A percentile compares a stretch with the other conserved stretches of the same genome.
These are phyloP conservation scores for Rhadina sibilatrix DNA, from an alignment of 2,113 vertebrate genomes.

Conservation along the genomic window DNA sequence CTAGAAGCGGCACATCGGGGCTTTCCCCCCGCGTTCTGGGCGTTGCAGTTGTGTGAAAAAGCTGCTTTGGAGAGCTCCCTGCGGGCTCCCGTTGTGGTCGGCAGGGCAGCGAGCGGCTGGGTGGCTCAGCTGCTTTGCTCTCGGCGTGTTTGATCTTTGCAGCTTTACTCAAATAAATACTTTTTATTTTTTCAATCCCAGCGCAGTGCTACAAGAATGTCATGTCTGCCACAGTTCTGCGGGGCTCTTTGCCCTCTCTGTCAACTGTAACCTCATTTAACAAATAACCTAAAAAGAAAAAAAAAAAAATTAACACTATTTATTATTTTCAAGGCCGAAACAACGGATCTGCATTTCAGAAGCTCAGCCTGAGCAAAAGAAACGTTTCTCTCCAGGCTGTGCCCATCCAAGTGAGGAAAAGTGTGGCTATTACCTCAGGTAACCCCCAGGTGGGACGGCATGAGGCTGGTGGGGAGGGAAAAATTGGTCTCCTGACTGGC, in stretches of 20 bases:
- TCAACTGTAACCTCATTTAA: background rate
- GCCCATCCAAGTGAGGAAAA: background rate
- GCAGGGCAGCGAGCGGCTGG: background rate
- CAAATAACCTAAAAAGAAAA: background rate
- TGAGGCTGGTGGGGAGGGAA: background rate
- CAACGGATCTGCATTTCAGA: background rate
- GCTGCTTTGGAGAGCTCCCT: background rate
- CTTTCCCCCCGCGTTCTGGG: background rate
- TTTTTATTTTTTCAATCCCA: background rate
- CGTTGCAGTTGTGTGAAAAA: background rate
- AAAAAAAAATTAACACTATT: background rate
- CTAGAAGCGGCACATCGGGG: background rate
- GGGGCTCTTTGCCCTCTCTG: background rate
- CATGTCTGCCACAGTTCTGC: background rate
- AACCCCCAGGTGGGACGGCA: background rate
- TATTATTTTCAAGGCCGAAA: conserved; percentile 41
- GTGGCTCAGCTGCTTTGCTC: background rate
- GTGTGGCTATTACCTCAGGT: conserved; percentile 42
- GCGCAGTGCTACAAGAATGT: background rate
- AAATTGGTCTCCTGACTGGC: background rate
- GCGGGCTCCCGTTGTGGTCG: background rate
- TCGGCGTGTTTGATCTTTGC: background rate
- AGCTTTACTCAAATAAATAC: background rate
- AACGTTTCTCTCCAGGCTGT: conserved; percentile 29
- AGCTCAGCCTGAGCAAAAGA: conserved; percentile 46